Percentiles rank a stretch among this genome's conserved stretches.
Evolutionary conservation across 2,113 vertebrate genomes (phyloP).

Genomic region (Melospiza georgiana): DNA sequence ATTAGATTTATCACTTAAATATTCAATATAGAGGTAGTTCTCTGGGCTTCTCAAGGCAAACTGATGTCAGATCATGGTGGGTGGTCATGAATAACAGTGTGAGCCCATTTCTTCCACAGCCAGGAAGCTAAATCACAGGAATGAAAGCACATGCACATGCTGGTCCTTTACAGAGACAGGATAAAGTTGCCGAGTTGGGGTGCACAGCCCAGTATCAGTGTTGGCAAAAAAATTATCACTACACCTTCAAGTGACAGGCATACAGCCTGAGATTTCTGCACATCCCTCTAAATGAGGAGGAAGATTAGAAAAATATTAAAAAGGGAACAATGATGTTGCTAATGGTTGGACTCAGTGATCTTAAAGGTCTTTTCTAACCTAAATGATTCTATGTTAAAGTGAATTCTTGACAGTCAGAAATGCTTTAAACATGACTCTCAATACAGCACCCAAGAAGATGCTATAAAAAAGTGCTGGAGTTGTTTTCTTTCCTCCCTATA

Average conservation of each 20-base stretch:
- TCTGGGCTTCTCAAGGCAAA: neutral
- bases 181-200: neutral
- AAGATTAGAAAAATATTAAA: neutral
- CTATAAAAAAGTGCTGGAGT: neutral
- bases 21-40: neutral
- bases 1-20: conserved; percentile 1
- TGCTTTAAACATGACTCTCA: neutral
- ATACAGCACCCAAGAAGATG: neutral
- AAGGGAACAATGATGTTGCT: neutral
- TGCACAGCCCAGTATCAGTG: neutral
- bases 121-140: neutral
- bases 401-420: conserved; percentile 25
- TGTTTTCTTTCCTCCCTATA: neutral
- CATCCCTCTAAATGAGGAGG: neutral
- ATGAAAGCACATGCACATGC: neutral
- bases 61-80: neutral
- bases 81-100: neutral
- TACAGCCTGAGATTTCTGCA: neutral
- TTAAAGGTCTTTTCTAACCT: neutral
- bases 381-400: neutral
- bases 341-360: neutral
- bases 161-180: neutral
- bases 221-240: neutral
- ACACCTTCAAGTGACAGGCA: neutral
- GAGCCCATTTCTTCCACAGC: neutral